Base-by-base conservation (phyloP, 1,140 invertebrate genomes). In the Pteromalus puparum region DNA sequence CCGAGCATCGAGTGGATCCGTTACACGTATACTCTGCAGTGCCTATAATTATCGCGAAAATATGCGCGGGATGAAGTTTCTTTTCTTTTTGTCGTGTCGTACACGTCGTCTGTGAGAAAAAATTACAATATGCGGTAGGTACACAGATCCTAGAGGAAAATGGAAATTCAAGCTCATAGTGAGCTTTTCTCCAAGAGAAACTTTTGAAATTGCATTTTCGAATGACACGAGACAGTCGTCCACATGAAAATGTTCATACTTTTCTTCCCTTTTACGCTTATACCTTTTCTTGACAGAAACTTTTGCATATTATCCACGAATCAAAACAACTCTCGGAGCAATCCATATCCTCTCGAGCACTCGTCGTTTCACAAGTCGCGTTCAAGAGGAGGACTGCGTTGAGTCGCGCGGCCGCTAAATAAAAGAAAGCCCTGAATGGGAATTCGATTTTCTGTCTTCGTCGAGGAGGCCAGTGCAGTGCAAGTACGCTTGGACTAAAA, bases 381-480 rank as follows among this genome's bases (percentile, higher is more conserved):
- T 18, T 9, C 26, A 70, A 70, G 26, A 6, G 24, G 28, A n/a
- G 24, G 28, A 34, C 30, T 34, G 67, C 68, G 12, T 70, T n/a
- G n/a, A n/a, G n/a, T n/a, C n/a, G n/a, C 21, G 4, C 21, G 21
- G 18, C 53, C 26, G 18, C 21, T 68, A 76, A 75, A 68, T 68
- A 68, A 67, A 76, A 68, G 34, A 48, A 65, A 76, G 65, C 26
- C 68, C 67, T 65, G 6, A 76, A 76, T 42, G 48, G 53, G 1
- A 67, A 75, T 82, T 76, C 73, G 38, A 68, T 68, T 82, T 76
- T 68, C 72, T 76, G 21, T 53, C 48, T 74, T 42, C 65, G 72
- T 6, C 26, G n/a, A 18, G 7, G 7, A 15, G 28, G 7, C 12
- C 9, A 53, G 13, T 18, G 7, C 9, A 10, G 38, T 10, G 38